phyloP scores from a whole-genome alignment of 2,797 vertebrate genomes.

The Diglossa cyanea region DNA sequence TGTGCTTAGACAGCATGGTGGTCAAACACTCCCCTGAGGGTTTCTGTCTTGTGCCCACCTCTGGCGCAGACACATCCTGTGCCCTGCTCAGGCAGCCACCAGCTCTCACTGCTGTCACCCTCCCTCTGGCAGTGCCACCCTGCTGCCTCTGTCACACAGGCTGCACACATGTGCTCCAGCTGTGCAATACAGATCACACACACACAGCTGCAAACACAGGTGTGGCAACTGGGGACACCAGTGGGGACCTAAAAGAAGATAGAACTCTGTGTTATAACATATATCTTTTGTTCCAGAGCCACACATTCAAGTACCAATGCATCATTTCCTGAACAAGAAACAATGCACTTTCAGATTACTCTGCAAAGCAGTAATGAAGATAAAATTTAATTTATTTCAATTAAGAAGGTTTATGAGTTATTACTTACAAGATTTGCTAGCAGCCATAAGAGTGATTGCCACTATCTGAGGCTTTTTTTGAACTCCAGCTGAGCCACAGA shows the following conservation, averaged over 20 bases:
- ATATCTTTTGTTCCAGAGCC: conserved; percentile 17
- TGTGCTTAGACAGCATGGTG: background rate
- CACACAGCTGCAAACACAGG: background rate
- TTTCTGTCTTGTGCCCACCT: background rate
- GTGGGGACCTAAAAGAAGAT: background rate
- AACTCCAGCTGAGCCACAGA: conserved; percentile 36
- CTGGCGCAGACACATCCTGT: background rate
- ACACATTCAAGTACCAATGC: conserved; percentile 1
- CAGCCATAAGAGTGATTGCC: conserved; percentile 9
- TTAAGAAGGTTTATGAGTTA: conserved; percentile 64
- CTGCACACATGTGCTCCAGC: accelerated
- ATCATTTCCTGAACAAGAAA: conserved; percentile 38
- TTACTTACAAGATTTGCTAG: conserved; percentile 58
- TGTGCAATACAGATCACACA: background rate
- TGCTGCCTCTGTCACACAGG: background rate
- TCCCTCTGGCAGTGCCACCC: background rate
- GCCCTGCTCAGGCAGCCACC: background rate
- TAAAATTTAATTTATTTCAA: conserved; percentile 71
- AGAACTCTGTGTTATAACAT: background rate
- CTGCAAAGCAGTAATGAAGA: conserved; percentile 65
- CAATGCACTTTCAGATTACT: conserved; percentile 54
- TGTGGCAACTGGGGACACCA: background rate
- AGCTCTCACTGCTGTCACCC: background rate
- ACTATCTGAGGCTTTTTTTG: background rate
- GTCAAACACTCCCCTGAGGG: background rate